Conservation (phyloP, 2,888 invertebrate species). For the Gastracanthus pulcherrimus region DNA sequence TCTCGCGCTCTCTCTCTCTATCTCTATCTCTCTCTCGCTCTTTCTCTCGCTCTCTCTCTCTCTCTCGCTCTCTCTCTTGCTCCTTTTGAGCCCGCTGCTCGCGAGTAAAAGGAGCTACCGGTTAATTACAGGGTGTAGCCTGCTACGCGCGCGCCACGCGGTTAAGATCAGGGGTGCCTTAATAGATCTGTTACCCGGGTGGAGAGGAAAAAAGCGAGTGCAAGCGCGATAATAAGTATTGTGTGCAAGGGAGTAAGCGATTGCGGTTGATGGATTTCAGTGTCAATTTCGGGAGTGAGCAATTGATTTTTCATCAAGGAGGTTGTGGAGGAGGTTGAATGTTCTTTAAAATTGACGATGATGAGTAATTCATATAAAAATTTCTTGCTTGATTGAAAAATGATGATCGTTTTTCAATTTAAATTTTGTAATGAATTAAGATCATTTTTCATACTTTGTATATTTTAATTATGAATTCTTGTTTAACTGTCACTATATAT, state of each 20-base stretch:
- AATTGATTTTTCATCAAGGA: background rate
- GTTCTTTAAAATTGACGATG: too few relatives aligned
- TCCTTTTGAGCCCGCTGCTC: constrained; percentile 56
- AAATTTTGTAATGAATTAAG: too few relatives aligned
- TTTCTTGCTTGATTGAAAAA: too few relatives aligned
- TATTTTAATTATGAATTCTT: too few relatives aligned
- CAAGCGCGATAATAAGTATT: constrained; percentile 54
- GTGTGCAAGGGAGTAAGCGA: constrained; percentile 20
- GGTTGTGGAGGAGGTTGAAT: background rate
- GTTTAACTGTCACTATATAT: too few relatives aligned
- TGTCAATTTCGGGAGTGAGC: background rate
- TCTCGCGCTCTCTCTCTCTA: constrained; percentile 56
- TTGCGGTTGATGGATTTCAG: constrained; percentile 34
- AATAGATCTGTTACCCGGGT: constrained; percentile 72
- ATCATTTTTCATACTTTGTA: background rate
- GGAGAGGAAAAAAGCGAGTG: constrained; percentile 49
- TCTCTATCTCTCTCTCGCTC: constrained; percentile 58
- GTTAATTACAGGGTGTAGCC: constrained; percentile 76
- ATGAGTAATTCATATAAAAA: too few relatives aligned
- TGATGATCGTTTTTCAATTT: too few relatives aligned
- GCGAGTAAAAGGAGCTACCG: constrained; percentile 76
- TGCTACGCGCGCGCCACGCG: constrained; percentile 54
- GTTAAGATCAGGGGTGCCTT: constrained; percentile 65
- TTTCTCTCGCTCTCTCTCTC: constrained; percentile 58
- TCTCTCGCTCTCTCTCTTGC: constrained; percentile 58